A percentile compares a stretch with the other conserved stretches of the same genome.
These are phyloP conservation scores for Neodon shergylaensis DNA, from an alignment of 2,113 vertebrate genomes.

Conservation along the genomic window DNA sequence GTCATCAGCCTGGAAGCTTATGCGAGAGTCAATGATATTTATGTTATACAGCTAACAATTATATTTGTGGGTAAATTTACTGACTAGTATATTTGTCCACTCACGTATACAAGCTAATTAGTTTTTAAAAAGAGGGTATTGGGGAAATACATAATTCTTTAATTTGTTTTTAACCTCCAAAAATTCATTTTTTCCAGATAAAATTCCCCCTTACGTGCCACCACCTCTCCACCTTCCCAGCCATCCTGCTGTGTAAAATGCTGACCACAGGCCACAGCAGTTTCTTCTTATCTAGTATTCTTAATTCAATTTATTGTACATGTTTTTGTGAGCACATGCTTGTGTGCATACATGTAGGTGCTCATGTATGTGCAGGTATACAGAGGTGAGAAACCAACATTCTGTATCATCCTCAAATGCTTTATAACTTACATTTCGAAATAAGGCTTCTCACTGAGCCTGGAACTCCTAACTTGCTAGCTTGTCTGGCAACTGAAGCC, in stretches of 20 bases:
- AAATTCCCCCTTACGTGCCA: neutral
- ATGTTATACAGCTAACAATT: neutral
- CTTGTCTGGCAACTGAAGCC: neutral
- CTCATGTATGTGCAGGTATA: fast-evolving
- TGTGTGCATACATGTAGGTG: too few species aligned
- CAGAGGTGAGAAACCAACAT: neutral
- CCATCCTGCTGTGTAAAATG: neutral
- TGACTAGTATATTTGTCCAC: neutral
- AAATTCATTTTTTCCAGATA: neutral
- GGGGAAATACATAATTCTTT: neutral
- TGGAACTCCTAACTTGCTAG: neutral
- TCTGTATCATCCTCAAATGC: neutral
- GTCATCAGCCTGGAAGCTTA: neutral
- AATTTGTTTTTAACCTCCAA: neutral
- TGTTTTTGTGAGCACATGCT: too few species aligned
- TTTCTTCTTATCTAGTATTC: neutral
- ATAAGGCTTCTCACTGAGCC: neutral
- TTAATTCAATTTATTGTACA: neutral
- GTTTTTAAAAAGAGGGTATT: neutral
- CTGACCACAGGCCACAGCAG: neutral
- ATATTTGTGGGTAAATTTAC: neutral
- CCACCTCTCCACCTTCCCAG: neutral
- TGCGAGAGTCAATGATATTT: neutral
- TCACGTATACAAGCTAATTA: neutral
- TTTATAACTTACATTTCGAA: neutral